phyloP scores from a whole-genome alignment of 2,888 invertebrate genomes.

The Drosophila rellima region DNA sequence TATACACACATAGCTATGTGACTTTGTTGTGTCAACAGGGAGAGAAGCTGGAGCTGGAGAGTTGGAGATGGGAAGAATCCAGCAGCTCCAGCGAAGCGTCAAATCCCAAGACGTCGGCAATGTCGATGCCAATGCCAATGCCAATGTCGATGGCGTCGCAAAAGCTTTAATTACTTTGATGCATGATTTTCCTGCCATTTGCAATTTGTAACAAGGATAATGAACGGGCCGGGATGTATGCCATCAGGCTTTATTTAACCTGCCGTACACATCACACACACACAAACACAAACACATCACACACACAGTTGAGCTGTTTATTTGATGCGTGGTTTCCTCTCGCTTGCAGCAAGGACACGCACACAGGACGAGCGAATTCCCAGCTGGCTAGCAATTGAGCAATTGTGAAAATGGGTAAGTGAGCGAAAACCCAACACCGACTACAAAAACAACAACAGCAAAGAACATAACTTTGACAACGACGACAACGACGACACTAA shows the following conservation, averaged over 20 bases:
- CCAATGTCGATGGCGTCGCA: slow-evolving; percentile 25
- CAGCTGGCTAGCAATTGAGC: slow-evolving; percentile 70
- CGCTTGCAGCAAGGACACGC: slow-evolving; percentile 53
- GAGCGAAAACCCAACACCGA: slow-evolving; percentile 14
- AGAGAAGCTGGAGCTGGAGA: neutral
- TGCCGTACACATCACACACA: slow-evolving; percentile 20
- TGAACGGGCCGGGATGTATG: slow-evolving; percentile 43
- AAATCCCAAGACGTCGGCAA: slow-evolving; percentile 63
- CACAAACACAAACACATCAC: slow-evolving; percentile 6
- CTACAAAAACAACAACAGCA: neutral
- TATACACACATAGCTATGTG: slow-evolving; percentile 9
- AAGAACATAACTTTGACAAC: slow-evolving; percentile 11
- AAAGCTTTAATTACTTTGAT: slow-evolving; percentile 78
- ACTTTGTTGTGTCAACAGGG: slow-evolving; percentile 29
- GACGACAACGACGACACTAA: slow-evolving; percentile 28
- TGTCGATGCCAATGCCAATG: slow-evolving; percentile 22
- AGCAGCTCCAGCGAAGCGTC: slow-evolving; percentile 45
- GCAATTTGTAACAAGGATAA: slow-evolving; percentile 68
- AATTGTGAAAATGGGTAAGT: slow-evolving; percentile 72
- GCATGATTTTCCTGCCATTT: slow-evolving; percentile 78
- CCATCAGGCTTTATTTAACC: slow-evolving; percentile 52
- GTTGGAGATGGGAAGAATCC: slow-evolving; percentile 9
- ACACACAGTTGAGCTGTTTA: slow-evolving; percentile 28
- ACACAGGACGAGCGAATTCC: slow-evolving; percentile 51
- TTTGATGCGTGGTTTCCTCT: slow-evolving; percentile 47